phyloP scores from a whole-genome alignment of 2,113 vertebrate genomes.

The Nyctibius bracteatus region DNA sequence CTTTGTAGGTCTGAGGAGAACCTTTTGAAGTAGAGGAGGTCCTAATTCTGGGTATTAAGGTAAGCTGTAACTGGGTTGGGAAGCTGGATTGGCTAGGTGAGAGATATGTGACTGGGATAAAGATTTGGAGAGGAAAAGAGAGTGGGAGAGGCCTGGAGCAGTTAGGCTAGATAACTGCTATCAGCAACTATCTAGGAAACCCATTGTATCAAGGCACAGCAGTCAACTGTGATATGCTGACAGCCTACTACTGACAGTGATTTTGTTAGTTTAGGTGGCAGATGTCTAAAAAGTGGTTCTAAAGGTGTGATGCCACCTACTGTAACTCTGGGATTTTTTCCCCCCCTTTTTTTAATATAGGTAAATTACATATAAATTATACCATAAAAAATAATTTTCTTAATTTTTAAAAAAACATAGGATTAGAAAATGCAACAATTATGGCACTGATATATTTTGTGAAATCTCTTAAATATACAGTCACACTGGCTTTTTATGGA shows the following conservation, averaged over 20 bases:
- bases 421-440: not conserved
- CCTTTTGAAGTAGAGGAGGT: not conserved
- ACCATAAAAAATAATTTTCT: not conserved
- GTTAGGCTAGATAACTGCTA: not conserved
- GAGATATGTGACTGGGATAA: not conserved
- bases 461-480: not conserved
- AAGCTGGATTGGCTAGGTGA: not conserved
- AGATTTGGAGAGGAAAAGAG: not conserved
- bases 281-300: not conserved
- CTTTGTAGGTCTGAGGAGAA: not conserved
- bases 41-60: not conserved
- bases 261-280: not conserved
- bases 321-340: accelerated
- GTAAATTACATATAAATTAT: not conserved
- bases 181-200: not conserved
- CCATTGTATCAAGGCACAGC: not conserved
- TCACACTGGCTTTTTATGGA: not conserved
- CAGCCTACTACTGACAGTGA: not conserved
- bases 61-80: not conserved
- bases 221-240: not conserved
- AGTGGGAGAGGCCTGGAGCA: not conserved
- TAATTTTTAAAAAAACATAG: not conserved
- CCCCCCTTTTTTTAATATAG: not conserved
- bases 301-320: not conserved
- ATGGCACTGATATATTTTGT: not conserved